Base-by-base conservation (phyloP, 2,797 vertebrate species). In the Peromyscus aztecus region DNA sequence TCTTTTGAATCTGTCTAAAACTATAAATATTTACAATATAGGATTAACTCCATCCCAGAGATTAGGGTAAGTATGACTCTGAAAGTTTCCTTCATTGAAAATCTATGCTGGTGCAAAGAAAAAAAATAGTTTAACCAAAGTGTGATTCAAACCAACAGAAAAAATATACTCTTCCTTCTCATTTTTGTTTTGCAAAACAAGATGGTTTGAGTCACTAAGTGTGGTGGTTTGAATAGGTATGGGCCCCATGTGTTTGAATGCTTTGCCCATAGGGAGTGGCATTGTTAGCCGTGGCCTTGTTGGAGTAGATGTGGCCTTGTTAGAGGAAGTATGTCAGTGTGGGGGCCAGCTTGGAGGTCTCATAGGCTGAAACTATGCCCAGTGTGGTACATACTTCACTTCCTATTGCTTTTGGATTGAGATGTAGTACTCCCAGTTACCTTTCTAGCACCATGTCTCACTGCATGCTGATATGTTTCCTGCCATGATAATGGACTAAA, bases 151-250 rank as follows among this genome's bases (percentile, higher is more conserved):
- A 92, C 24, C 34, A 92, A 29, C 27, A 84, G 59, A 49, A 92
- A 63, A 63, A 80, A 55, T 67, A 69, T 57, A 2, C 21, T 81
- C 24, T 91, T 75, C 24, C 65, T 31, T 73, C 29, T 43, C 67
- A 8, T 43, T 55, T 91, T 75, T 90, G n/a, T 83, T 94, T 88
- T 92, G 52, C 34, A 82, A 83, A 89, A 94, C 59, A 69, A 91
- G 21, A 75, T 37, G 6, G 3, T 34, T 5, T 83, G 61, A 89
- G 23, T 81, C 23, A 65, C 71, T 71, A 73, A 40, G 21, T 73
- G 11, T 24, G 21, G 71, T 73, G 21, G 37, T 73, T 24, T 75
- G 37, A 43, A 24, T 75, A 75, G 37, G 4, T 37, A 37, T 40
- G n/a, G n/a, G 3, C n/a, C 23, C 2, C 4, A 40, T 24, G 12